Conservation (phyloP, 1,140 invertebrate species). For the Camponotus pennsylvanicus region DNA sequence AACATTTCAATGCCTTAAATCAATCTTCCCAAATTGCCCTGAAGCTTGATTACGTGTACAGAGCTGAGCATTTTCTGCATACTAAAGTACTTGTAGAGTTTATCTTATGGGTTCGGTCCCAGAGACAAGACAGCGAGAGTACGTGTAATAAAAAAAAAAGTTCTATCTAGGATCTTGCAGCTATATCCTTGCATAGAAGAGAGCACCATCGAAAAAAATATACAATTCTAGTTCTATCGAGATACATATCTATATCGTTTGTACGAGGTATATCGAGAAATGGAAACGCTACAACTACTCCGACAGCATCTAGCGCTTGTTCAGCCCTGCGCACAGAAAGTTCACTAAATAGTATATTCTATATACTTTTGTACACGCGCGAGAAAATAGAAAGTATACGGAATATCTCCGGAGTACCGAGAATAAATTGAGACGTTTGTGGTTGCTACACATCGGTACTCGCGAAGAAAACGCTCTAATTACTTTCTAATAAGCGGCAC, state of each 20-base stretch:
- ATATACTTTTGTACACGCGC: constrained; percentile 49
- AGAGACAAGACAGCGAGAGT: constrained; percentile 28
- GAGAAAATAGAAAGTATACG: constrained; percentile 41
- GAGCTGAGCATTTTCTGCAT: constrained; percentile 54
- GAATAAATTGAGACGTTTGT: constrained; percentile 23
- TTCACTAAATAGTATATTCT: constrained; percentile 62
- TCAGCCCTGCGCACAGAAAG: constrained; percentile 64
- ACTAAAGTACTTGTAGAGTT: constrained; percentile 61
- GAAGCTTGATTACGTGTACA: constrained; percentile 34
- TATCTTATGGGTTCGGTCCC: background rate
- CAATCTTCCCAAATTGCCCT: constrained; percentile 24
- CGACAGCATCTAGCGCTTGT: constrained; percentile 58
- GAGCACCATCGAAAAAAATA: constrained; percentile 49
- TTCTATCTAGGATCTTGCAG: constrained; percentile 45
- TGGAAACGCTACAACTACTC: constrained; percentile 47
- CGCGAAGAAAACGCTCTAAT: constrained; percentile 77
- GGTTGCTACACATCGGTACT: constrained; percentile 62
- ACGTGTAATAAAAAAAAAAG: constrained; percentile 22
- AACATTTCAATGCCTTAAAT: background rate
- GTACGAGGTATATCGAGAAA: constrained; percentile 54
- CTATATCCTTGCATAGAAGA: constrained; percentile 48
- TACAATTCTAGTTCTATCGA: constrained; percentile 58
- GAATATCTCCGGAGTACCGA: constrained; percentile 57
- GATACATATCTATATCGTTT: constrained; percentile 58
- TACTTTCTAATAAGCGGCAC: constrained; percentile 84